Evolutionary conservation across 2,797 vertebrate genomes (phyloP), one percentile per base, ranked within the genome.

Genomic region (Onychomys arenicola): DNA sequence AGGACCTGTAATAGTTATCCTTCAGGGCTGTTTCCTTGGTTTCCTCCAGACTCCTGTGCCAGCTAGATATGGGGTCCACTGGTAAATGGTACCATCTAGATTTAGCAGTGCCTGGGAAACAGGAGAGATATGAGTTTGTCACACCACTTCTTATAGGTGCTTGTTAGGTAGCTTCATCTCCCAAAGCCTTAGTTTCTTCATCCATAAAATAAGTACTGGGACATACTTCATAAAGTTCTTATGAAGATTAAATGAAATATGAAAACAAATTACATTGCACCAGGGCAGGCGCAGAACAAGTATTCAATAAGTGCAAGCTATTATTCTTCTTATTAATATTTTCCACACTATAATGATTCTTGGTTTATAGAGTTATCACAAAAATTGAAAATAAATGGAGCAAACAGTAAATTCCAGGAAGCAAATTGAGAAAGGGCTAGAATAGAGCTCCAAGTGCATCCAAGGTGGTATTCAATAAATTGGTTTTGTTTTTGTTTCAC

Each of bases 311-410:
- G 13, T 32, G 34, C 43, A 93, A 46, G 63, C 61, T 85, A 46
- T 92, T 67, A 13, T 67, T 95, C 34, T n/a, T 95, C n/a, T 32
- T 94, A 81, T 90, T 84, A 95, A 75, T 98, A 89, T 87, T 95
- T 52, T 57, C 29, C 75, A 90, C 2, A 78, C 85, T 3, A 32
- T 86, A 89, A 89, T 52, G 85, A 73, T 78, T 82, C 46, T 97
- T 93, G 43, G 80, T 93, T 97, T 32, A 84, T 46, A 49, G 82
- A 1, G 46, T 87, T 95, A 96, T 21, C 46, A 83, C 75, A 96
- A 34, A 97, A 94, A 94, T 37, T 95, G 67, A 92, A 96, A 96
- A 90, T 96, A 96, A 97, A 85, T 12, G 32, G 23, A 82, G 43
- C 8, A 34, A 90, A 43, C 1, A 86, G 43, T 93, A 95, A 96